Evolutionary conservation across 2,113 vertebrate species (phyloP).

Genomic region (Corythornis vintsioides): DNA sequence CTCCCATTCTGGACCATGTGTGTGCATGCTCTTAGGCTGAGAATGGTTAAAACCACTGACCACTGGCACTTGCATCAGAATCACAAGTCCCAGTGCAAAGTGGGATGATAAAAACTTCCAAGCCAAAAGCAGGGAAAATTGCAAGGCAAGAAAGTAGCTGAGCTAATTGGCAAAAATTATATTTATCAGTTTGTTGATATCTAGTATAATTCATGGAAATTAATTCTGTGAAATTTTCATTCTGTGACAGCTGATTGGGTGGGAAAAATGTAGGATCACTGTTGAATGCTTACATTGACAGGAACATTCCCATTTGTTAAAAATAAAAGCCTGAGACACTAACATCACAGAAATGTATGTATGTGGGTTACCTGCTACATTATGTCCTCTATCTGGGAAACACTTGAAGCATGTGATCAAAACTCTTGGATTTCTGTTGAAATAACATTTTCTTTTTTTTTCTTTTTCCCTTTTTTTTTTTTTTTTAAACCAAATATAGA

Average conservation of each 20-base stretch:
- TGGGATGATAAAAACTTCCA: not conserved
- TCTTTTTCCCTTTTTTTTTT: no score
- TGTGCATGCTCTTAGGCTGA: not conserved
- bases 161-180: not conserved
- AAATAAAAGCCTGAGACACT: slow-evolving; percentile 24
- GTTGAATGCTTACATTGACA: slow-evolving; percentile 20
- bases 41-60: not conserved
- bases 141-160: not conserved
- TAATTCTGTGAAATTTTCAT: not conserved
- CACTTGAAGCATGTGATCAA: not conserved
- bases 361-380: not conserved
- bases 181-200: slow-evolving; percentile 16
- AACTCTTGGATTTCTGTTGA: not conserved
- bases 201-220: slow-evolving; percentile 31
- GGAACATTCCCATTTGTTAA: slow-evolving; percentile 3
- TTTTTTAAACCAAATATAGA: not conserved
- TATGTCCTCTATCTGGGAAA: not conserved
- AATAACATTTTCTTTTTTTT: not conserved
- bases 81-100: not conserved
- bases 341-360: not conserved
- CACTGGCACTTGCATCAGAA: not conserved
- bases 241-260: slow-evolving; percentile 15
- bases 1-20: not conserved
- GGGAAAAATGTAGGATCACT: not conserved
- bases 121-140: not conserved